Base-by-base conservation (phyloP, 2,888 invertebrate genomes). In the Onchidella celtica region DNA sequence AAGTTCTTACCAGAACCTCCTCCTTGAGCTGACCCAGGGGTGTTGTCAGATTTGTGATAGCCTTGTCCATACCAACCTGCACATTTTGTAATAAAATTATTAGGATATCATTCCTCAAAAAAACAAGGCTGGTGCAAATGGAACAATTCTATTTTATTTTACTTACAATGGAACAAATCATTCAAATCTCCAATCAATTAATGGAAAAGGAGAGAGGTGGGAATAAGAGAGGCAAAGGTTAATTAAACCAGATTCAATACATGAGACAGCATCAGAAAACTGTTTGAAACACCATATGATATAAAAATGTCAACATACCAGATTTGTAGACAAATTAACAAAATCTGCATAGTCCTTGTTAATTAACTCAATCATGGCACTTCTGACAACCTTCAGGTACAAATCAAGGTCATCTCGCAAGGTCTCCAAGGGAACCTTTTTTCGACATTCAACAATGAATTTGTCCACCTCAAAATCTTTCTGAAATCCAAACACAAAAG, bases 281-380 rank as follows among this genome's bases (percentile, higher is more conserved):
- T n/a, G n/a, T n/a, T n/a, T n/a, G n/a, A n/a, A n/a, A n/a, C n/a
- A n/a, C n/a, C n/a, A n/a, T n/a, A n/a, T n/a, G n/a, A n/a, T n/a
- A n/a, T n/a, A n/a, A 47, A 17, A 47, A 17, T 47, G 17, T 57
- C 1, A 59, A 73, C 73, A 57, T 86, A 94, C 98, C 87, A 99
- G 95, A 93, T 98, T 98, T 68, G 97, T 97, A 4, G 99, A 98
- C 68, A 99, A 94, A 94, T 98, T 98, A 6, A 99, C 98, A 94
- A 99, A 99, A 93, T 99, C 98, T 2, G 97, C 98, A 92, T 99
- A 99, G 92, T 99, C 99, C 92, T 97, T 97, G 94, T 99, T 99
- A 87, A 99, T 98, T 9, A 99, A 95, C 93, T 99, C 98, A 86
- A 99, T 97, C 97, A 99, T 98, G 21, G 98, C 96, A 82, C 97